phyloP scores from a whole-genome alignment of 2,797 vertebrate genomes.

The Acipenser oxyrinchus region DNA sequence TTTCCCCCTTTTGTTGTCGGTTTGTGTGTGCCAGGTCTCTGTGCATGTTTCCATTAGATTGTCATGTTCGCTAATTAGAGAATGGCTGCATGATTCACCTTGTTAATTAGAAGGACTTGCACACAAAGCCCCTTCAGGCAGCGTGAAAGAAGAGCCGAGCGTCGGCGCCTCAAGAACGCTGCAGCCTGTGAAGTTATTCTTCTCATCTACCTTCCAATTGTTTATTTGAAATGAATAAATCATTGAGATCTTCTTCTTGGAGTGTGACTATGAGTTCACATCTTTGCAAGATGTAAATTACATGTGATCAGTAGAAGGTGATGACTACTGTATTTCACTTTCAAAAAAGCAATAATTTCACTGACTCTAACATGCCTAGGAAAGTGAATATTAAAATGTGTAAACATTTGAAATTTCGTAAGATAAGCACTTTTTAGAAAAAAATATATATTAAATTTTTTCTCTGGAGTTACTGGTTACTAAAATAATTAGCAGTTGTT shows the following conservation, averaged over 20 bases:
- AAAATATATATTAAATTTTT: no score
- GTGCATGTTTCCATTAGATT: slow-evolving; percentile 90
- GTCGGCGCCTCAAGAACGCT: slow-evolving; percentile 83
- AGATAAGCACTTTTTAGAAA: slow-evolving; percentile 58
- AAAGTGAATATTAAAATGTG: slow-evolving; percentile 56
- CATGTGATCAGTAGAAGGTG: slow-evolving; percentile 89
- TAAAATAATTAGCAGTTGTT: no score
- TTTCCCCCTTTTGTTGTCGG: slow-evolving; percentile 67
- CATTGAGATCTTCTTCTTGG: slow-evolving; percentile 86
- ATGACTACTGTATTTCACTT: slow-evolving; percentile 71
- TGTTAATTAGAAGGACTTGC: slow-evolving; percentile 99
- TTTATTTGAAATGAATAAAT: slow-evolving; percentile 99
- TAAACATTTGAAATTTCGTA: slow-evolving; percentile 52
- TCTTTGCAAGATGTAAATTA: slow-evolving; percentile 94
- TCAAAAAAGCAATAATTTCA: slow-evolving; percentile 40
- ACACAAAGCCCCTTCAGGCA: slow-evolving; percentile 80
- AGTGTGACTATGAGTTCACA: slow-evolving; percentile 88
- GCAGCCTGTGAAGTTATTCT: slow-evolving; percentile 90
- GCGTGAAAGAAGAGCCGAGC: slow-evolving; percentile 70
- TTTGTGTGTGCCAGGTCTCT: slow-evolving; percentile 68
- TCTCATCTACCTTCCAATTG: slow-evolving; percentile 96
- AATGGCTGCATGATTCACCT: slow-evolving; percentile 97
- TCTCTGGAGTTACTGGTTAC: no score
- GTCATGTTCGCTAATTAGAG: slow-evolving; percentile 99
- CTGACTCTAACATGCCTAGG: slow-evolving; percentile 38